Conservation (phyloP, 1,140 invertebrate species). For the Asbolus verrucosus region DNA sequence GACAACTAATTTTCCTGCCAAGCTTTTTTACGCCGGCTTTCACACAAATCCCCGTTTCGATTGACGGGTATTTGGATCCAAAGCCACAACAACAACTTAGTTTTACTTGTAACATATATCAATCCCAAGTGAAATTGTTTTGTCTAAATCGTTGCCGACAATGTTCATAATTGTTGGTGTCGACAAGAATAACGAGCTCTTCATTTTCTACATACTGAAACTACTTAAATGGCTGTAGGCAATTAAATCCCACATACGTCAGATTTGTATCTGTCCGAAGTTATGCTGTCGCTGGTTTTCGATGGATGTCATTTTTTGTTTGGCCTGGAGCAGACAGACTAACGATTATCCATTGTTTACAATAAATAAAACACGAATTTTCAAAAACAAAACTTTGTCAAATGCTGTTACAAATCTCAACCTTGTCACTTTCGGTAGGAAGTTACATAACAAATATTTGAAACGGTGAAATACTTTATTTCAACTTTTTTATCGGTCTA, state of each 20-base stretch:
- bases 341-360: too few relatives aligned
- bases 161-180: slow-evolving; percentile 21
- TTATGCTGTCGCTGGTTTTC: neutral
- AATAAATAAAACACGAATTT: too few relatives aligned
- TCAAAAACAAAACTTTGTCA: too few relatives aligned
- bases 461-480: too few relatives aligned
- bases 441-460: too few relatives aligned
- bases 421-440: too few relatives aligned
- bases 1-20: slow-evolving; percentile 18
- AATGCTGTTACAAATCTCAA: too few relatives aligned
- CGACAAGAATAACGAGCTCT: slow-evolving; percentile 35
- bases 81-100: slow-evolving; percentile 21
- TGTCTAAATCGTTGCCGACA: slow-evolving; percentile 24
- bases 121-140: slow-evolving; percentile 14
- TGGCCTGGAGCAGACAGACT: too few relatives aligned
- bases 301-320: too few relatives aligned
- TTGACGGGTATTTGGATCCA: slow-evolving; percentile 6
- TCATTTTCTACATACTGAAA: slow-evolving; percentile 34
- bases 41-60: slow-evolving; percentile 10
- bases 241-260: slow-evolving; percentile 37
- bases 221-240: slow-evolving; percentile 31
- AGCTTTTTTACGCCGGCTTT: slow-evolving; percentile 12
- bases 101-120: slow-evolving; percentile 17
- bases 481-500: too few relatives aligned
- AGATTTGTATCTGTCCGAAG: slow-evolving; percentile 33